These are phyloP conservation scores for Enteromius trimaculatus DNA, from an alignment of 2,797 vertebrate genomes.

Conservation along the genomic window DNA sequence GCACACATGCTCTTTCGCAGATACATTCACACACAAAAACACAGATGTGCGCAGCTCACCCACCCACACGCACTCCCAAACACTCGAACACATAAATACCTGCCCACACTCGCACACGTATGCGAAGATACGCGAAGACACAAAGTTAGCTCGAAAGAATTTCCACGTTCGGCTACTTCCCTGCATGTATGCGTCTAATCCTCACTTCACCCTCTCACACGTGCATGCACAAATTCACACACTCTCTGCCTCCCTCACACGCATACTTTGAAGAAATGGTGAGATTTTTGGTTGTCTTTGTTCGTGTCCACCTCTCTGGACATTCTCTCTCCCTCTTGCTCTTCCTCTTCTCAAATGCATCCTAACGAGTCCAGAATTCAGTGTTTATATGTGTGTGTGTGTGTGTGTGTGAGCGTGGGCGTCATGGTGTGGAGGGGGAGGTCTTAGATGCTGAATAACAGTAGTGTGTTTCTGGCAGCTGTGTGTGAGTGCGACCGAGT, in stretches of 20 bases:
- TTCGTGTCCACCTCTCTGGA: constrained; percentile 31
- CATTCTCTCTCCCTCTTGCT: background rate
- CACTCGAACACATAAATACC: constrained; percentile 61
- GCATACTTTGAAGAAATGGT: background rate
- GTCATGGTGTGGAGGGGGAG: constrained; percentile 60
- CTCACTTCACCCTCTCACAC: constrained; percentile 17
- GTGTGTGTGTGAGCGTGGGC: constrained; percentile 56
- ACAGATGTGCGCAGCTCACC: constrained; percentile 66
- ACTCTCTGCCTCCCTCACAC: constrained; percentile 30
- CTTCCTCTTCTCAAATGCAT: constrained; percentile 38
- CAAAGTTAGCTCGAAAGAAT: constrained; percentile 45
- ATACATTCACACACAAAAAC: constrained; percentile 56
- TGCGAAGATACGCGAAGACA: constrained; percentile 54
- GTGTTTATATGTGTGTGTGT: constrained; percentile 43
- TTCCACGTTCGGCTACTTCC: constrained; percentile 36
- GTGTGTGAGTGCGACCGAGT: constrained; percentile 60
- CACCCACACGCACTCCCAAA: constrained; percentile 59
- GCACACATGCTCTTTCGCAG: constrained; percentile 51
- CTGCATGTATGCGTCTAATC: constrained; percentile 2
- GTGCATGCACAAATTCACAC: constrained; percentile 33
- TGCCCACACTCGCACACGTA: constrained; percentile 57
- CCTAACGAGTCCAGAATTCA: constrained; percentile 45
- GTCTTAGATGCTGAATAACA: constrained; percentile 59
- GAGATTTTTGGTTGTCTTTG: constrained; percentile 18
- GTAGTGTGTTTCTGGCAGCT: constrained; percentile 64